Evolutionary conservation across 2,888 invertebrate genomes (phyloP).

Genomic region (Zaprionus obscuricornis): DNA sequence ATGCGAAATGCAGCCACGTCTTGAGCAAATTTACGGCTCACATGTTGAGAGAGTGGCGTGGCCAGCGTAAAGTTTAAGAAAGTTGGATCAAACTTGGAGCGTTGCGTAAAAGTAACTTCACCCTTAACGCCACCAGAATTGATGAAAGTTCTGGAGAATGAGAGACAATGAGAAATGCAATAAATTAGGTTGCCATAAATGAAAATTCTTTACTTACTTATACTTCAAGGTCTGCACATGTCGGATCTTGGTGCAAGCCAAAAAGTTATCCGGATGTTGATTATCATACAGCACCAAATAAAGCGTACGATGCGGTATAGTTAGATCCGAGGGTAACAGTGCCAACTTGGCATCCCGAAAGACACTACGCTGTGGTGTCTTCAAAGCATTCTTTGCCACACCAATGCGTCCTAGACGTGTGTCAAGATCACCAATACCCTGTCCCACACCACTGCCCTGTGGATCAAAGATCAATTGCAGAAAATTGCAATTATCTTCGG

Average conservation of each 20-base stretch:
- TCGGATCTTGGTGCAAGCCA: conserved; percentile 93
- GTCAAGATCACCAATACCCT: conserved; percentile 92
- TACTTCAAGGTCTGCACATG: conserved; percentile 87
- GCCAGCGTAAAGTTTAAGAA: conserved; percentile 89
- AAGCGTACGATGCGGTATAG: conserved; percentile 89
- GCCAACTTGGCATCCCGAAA: conserved; percentile 89
- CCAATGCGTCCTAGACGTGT: conserved; percentile 89
- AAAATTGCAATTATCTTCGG: conserved; percentile 92
- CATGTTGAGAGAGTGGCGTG: conserved; percentile 87
- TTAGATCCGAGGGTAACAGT: conserved; percentile 89
- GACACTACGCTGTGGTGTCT: conserved; percentile 83
- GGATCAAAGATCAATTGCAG: conserved; percentile 94
- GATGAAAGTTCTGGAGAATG: conserved; percentile 87
- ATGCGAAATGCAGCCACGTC: conserved; percentile 89
- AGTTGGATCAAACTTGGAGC: conserved; percentile 93
- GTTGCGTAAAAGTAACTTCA: conserved; percentile 90
- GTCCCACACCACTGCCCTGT: conserved; percentile 87
- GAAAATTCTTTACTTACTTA: conserved; percentile 86
- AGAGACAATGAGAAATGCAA: fast-evolving
- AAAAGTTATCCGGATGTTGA: conserved; percentile 89
- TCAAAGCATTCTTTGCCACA: conserved; percentile 87
- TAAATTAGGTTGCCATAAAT: background rate
- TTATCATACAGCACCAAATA: conserved; percentile 93
- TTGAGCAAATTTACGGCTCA: conserved; percentile 89
- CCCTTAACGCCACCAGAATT: conserved; percentile 92